Evolutionary conservation across 2,113 vertebrate species (phyloP), one percentile per base, ranked within the genome.

Genomic region (Cyprinodon brontotheroides): DNA sequence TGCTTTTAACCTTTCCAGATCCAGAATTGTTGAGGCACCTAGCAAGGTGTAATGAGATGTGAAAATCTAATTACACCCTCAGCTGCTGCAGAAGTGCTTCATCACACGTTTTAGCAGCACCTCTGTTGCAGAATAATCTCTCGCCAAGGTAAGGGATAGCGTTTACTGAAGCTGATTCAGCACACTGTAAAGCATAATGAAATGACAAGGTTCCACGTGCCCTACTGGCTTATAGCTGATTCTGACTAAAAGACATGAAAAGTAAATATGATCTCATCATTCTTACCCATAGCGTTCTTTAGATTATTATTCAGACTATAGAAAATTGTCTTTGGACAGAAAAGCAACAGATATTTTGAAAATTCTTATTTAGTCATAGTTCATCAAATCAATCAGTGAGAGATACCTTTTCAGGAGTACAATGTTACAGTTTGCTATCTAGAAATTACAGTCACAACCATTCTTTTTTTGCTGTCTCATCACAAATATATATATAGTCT

Each of bases 31-130:
- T 13, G 75, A 83, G 69, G 85, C 73, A 72, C 85, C 85, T 0
- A 77, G 75, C 65, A 43, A 29, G 61, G 78, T 87, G 77, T 78
- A 89, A 91, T 82, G 88, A 90, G 82, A 81, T 61, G 72, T 87
- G 80, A 50, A 84, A 89, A 89, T 84, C 80, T 86, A 87, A 85
- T 89, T 86, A 78, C 67, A 71, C 66, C 62, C 72, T 13, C 39
- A 41, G 84, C 79, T 67, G 65, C 48, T 17, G 85, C 38, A 64
- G 57, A 78, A 67, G 69, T 68, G 66, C 77, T 83, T 70, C 67
- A 68, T 88, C 83, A 81, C 74, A 12, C 63, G 41, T 48, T 67
- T 68, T 71, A 87, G 81, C 82, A 65, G 75, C 75, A 80, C 67
- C 70, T 38, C 66, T 62, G 17, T 61, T 68, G 82, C 81, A 68